These are phyloP conservation scores for Dallia pectoralis DNA, from an alignment of 2,797 vertebrate genomes.

Conservation along the genomic window DNA sequence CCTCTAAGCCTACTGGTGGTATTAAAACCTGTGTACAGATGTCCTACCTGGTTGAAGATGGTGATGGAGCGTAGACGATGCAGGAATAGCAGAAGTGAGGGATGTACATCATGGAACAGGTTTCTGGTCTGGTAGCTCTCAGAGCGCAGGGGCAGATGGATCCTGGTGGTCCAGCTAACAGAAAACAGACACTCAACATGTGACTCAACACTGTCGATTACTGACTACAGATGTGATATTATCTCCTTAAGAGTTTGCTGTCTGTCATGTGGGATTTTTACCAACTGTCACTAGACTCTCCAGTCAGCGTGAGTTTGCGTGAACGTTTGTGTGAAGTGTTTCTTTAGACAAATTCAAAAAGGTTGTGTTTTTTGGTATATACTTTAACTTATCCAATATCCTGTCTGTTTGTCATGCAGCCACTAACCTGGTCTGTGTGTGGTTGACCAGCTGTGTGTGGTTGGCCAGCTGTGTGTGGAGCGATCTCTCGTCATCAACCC, in stretches of 20 bases:
- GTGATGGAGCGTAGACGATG: slow-evolving; percentile 78
- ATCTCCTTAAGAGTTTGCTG: no score
- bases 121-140: slow-evolving; percentile 78
- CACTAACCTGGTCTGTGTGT: neutral
- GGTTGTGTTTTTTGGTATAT: no score
- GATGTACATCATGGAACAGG: slow-evolving; percentile 80
- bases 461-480: slow-evolving; percentile 49
- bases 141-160: slow-evolving; percentile 74
- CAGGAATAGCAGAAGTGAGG: slow-evolving; percentile 79
- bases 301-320: no score
- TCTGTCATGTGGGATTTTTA: neutral
- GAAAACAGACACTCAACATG: slow-evolving; percentile 6
- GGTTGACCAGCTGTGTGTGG: slow-evolving; percentile 42
- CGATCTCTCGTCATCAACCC: slow-evolving; percentile 65
- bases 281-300: no score
- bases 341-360: no score
- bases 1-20: neutral
- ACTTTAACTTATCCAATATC: no score
- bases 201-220: neutral
- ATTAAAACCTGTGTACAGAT: neutral
- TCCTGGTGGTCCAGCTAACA: slow-evolving; percentile 79
- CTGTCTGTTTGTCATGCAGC: neutral
- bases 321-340: no score
- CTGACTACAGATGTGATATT: no score
- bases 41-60: slow-evolving; percentile 73